Evolutionary conservation across 2,113 vertebrate species (phyloP), one percentile per base, ranked within the genome.

Genomic region (Marmota flaviventris): DNA sequence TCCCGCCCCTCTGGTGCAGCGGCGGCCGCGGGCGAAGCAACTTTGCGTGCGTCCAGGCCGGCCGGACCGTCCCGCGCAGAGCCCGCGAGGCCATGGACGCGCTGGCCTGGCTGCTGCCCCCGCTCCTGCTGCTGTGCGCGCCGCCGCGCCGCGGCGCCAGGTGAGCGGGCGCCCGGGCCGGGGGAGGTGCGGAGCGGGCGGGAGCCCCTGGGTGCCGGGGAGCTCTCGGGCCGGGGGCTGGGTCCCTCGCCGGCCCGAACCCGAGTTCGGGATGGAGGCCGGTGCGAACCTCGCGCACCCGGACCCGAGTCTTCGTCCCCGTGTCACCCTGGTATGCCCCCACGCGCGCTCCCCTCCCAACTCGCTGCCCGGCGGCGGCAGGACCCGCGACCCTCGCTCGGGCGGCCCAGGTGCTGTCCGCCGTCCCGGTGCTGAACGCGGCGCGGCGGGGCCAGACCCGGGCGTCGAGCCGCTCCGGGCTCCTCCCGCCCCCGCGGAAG

Each of bases 71-170:
- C 53, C 96, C 56, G 91, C 94, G 95, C 97, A 91, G 69, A 94
- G 75, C 84, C 83, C 63, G 96, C 97, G 97, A 84, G 97, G 98
- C 97, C 96, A 99, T 99, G 99, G 98, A 94, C 95, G 84, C 95
- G 86, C 97, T 97, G 65, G 94, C 97, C 85, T 95, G 98, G 98
- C 83, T 98, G 85, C 96, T 98, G 84, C 96, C 98, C 73, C 87
- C 98, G 92, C 97, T 99, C 85, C 97, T 98, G 95, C 97, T 98
- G 84, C 98, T 98, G 70, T 98, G 98, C 98, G 97, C 97, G 56
- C 98, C 92, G 8, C 97, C 95, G 96, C 98, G 92, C 96, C 98
- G 97, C 94, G 98, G 98, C 88, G 95, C 98, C 98, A 98, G 99
- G 99, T 99, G 98, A 99, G 98, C 75, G 11, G 39, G 61, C 51